Base-by-base conservation (phyloP, 1,140 invertebrate species). In the Rhyzopertha dominica region DNA sequence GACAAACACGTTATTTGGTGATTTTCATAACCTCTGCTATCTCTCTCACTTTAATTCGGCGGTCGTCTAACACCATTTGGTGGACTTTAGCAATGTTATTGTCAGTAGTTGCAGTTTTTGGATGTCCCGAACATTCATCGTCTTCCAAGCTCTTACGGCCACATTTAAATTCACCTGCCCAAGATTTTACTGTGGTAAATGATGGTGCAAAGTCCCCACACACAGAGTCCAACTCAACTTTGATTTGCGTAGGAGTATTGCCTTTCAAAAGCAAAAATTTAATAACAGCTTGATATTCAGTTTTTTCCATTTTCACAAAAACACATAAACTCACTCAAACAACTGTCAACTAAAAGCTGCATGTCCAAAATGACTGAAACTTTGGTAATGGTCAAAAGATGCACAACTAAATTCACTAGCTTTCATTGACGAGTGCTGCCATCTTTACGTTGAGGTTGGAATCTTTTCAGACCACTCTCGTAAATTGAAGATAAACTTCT, bases 141-240 rank as follows among this genome's bases (percentile, higher is more conserved):
- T 38, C 30, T 29, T 13, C 48, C 36, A 54, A 54, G 56, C 47
- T 47, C 8, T 30, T 59, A 59, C 55, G 55, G 47, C 56, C 56
- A 42, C 51, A 53, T 59, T 62, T 53, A 58, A 67, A 63, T 32
- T 64, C 55, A 54, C 48, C 54, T 57, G 32, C 53, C 48, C 54
- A 67, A 31, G 39, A 37, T 54, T 47, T 49, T 46, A 66, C 56
- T 3, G 51, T 62, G 44, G 55, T 12, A 51, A 55, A 52, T 39
- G 26, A 55, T 40, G 59, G 47, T 41, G 56, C 30, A 59, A 56
- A 61, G 46, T 63, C 54, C 45, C 29, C n/a, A 39, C 62, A 65
- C 46, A 56, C 43, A 46, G 42, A 29, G 41, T 49, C 45, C 22
- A 46, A 25, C 53, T 50, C 35, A 13, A n/a, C 22, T 47, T 48